Conservation (phyloP, 64 coral and sea anemone species). For the Stylophora pistillata region DNA sequence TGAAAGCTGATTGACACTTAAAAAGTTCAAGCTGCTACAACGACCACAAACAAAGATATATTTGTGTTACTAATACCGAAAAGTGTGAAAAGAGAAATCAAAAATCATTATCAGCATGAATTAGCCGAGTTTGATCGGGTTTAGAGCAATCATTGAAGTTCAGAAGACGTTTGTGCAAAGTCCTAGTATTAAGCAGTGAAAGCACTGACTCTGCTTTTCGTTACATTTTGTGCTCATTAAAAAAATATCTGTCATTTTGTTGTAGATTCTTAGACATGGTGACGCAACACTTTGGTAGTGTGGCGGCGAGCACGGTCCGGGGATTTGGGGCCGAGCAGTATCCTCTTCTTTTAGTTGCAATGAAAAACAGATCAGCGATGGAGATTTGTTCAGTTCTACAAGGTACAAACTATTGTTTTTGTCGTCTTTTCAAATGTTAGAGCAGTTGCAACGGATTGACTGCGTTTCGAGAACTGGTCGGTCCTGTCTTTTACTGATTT, state of each 20-base stretch:
- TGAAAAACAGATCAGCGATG: constrained; percentile 92
- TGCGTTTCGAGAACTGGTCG: no score
- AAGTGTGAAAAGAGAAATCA: neutral
- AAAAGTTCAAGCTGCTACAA: no score
- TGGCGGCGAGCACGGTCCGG: constrained; percentile 81
- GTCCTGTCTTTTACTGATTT: no score
- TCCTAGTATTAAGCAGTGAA: no score
- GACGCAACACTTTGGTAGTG: constrained; percentile 87
- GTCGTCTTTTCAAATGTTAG: neutral
- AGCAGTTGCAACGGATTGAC: no score
- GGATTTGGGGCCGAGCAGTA: constrained; percentile 81
- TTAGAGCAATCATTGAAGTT: no score
- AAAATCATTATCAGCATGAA: neutral
- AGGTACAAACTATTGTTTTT: constrained; percentile 43
- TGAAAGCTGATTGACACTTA: no score
- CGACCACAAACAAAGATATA: no score
- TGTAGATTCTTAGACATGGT: constrained; percentile 88
- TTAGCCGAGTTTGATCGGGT: neutral
- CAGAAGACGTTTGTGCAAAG: no score
- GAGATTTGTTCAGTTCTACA: constrained; percentile 95
- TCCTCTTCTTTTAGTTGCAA: constrained; percentile 81
- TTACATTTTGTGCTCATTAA: neutral
- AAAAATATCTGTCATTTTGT: neutral
- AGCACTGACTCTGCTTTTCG: neutral
- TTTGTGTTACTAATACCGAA: no score